Evolutionary conservation across 2,888 invertebrate genomes (phyloP), one percentile per base, ranked within the genome.

Genomic region (Parelbella ahira): DNA sequence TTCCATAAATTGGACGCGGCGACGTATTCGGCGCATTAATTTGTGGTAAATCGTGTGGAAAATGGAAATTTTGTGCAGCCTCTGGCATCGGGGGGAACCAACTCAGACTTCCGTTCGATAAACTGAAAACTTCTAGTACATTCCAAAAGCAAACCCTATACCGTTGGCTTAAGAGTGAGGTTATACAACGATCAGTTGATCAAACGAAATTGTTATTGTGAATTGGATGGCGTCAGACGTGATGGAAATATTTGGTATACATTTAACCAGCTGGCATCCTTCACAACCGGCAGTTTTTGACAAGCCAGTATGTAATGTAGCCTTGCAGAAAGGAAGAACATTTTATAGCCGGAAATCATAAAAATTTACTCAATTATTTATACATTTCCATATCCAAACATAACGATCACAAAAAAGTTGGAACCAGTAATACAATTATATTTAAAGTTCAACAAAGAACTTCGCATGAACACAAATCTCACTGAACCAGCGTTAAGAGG

Each of bases 61-160:
- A 86, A 84, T 86, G 79, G 83, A 83, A 86, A 86, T 82, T 86
- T 83, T 83, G 82, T 83, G 83, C 86, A 82, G 74, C 80, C 80
- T 63, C 72, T 63, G 70, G 76, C 75, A 68, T 66, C 70, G 61
- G 61, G 52, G 53, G 49, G 48, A 29, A 41, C 68, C 62, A 74
- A 66, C 54, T 60, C 68, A 63, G 51, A 45, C 56, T 54, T 60
- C 53, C 59, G 43, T 2, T 15, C 5, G 3, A 8, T 6, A 5
- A 30, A 36, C 15, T 25, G 7, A 6, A 20, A 11, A 8, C 0
- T 2, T 8, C n/a, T 21, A 44, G 2, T 9, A 56, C 48, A 51
- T 3, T 15, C 4, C 39, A 18, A 68, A 57, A 52, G 32, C 53
- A 19, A 41, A 47, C 54, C 54, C 47, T 74, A 61, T 21, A 0